A percentile compares a stretch with the other conserved stretches of the same genome.
Evolutionary conservation across 2,113 vertebrate species (phyloP).

Genomic region (Hemibagrus wyckioides): DNA sequence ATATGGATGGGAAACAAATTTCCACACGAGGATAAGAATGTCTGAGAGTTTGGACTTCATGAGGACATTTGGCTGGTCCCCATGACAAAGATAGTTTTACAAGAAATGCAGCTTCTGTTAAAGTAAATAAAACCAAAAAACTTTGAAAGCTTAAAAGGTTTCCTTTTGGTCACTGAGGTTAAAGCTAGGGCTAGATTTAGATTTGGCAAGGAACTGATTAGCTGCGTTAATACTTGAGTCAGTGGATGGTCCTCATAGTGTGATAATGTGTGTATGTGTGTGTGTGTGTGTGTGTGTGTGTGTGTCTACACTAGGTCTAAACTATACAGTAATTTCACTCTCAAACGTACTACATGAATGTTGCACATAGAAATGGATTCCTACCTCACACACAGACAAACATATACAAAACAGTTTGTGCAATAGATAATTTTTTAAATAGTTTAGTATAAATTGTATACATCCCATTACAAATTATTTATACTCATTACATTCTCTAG

Average conservation of each 20-base stretch:
- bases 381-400: too few species aligned
- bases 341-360: not conserved
- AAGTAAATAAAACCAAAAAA: not conserved
- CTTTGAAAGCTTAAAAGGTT: not conserved
- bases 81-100: too few species aligned
- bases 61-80: not conserved
- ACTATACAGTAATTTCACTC: not conserved
- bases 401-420: too few species aligned
- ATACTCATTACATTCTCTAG: too few species aligned
- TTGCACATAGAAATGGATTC: not conserved
- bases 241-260: too few species aligned
- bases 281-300: not conserved
- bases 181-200: not conserved
- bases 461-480: too few species aligned
- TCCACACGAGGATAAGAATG: not conserved
- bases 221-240: not conserved
- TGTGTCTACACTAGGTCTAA: not conserved
- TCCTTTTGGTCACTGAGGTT: not conserved
- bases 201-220: not conserved
- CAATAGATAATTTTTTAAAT: too few species aligned
- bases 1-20: too few species aligned
- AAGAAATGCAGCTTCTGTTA: not conserved
- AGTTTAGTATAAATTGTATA: too few species aligned
- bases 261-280: too few species aligned
- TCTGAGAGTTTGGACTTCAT: not conserved